A percentile compares a stretch with the other conserved stretches of the same genome.
Evolutionary conservation across 2,888 invertebrate species (phyloP).

Genomic region (Fragum fragum): DNA sequence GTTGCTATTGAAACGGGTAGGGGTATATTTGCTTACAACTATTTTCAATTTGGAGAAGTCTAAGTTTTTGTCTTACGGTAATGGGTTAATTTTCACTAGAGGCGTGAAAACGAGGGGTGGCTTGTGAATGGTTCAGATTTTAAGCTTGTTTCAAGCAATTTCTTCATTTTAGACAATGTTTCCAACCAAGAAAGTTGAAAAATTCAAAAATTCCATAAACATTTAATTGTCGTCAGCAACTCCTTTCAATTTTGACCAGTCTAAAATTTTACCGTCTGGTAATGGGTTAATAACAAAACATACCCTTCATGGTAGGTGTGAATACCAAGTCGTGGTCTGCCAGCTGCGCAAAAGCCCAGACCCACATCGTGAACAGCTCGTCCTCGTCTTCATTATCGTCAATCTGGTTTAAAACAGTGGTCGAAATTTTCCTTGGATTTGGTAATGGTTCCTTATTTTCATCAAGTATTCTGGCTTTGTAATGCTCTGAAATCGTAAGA

Average conservation of each 20-base stretch:
- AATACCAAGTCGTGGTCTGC: slow-evolving; percentile 3
- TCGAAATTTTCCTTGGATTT: slow-evolving; percentile 3
- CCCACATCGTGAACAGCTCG: background rate
- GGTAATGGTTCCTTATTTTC: background rate
- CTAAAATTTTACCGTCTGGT: no score
- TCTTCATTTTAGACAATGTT: no score
- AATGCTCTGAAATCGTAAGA: background rate
- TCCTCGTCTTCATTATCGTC: background rate
- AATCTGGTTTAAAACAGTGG: background rate
- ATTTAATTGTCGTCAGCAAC: no score
- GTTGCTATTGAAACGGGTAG: background rate
- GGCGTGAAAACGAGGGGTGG: background rate
- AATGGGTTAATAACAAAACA: no score
- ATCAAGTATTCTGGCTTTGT: background rate
- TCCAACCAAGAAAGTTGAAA: no score
- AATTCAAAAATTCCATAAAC: no score
- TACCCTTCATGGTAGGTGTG: slow-evolving; percentile 1
- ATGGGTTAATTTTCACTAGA: background rate
- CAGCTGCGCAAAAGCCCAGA: background rate
- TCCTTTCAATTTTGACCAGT: no score
- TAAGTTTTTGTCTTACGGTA: background rate
- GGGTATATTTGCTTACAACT: background rate
- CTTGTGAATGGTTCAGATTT: no score
- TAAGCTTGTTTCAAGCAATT: no score
- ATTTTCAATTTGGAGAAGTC: no score